Conservation (phyloP, 1,140 invertebrate genomes). For the Drosophila burlai region DNA sequence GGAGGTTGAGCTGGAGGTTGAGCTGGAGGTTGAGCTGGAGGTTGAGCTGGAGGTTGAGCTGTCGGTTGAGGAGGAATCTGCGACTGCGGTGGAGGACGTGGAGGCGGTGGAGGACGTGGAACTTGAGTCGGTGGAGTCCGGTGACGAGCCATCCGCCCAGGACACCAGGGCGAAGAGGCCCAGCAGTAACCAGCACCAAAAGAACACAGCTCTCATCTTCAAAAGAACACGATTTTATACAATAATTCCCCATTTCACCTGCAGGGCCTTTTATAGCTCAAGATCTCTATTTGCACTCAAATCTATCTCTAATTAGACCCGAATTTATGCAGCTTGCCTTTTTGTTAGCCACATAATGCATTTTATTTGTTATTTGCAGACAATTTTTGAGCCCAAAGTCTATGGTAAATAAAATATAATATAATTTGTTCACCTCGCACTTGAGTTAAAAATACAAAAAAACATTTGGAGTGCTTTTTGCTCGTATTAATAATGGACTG, state of each 20-base stretch:
- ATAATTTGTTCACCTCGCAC: not conserved
- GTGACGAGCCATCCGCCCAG: not conserved
- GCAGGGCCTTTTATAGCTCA: conserved; percentile 12
- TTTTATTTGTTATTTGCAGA: conserved; percentile 14
- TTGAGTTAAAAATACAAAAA: conserved; percentile 10
- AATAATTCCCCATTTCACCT: not conserved
- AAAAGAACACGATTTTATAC: no score
- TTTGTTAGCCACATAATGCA: conserved; percentile 18
- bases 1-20: not conserved
- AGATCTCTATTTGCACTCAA: not conserved
- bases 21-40: conserved; percentile 1
- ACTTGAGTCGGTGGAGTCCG: not conserved
- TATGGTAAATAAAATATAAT: not conserved
- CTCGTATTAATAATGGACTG: not conserved
- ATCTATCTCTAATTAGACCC: not conserved
- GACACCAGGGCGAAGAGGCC: not conserved
- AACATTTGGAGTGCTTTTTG: conserved; percentile 4
- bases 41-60: conserved; percentile 1
- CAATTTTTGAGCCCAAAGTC: not conserved
- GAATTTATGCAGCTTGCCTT: conserved; percentile 16
- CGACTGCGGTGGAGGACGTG: not conserved
- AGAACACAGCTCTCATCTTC: conserved; percentile 4
- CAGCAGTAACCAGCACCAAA: conserved; percentile 1
- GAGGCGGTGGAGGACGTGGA: not conserved
- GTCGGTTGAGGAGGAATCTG: not conserved